Evolutionary conservation across 2,888 invertebrate genomes (phyloP).

Genomic region (Hoplodrina ambigua): DNA sequence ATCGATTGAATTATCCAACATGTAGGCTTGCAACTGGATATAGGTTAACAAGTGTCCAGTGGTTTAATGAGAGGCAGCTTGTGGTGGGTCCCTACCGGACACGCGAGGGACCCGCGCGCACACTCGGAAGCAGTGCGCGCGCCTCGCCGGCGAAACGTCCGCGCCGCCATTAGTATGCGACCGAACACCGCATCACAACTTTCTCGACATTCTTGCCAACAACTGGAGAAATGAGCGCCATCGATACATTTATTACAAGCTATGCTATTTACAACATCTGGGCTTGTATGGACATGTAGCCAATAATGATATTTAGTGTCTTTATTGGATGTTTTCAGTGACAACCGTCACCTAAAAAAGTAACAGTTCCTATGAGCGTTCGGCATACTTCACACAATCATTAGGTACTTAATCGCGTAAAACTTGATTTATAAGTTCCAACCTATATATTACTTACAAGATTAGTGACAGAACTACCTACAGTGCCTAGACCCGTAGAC

Average conservation of each 20-base stretch:
- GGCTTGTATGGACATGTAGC: conserved; percentile 8
- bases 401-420: neutral
- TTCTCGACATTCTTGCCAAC: conserved; percentile 89
- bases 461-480: neutral
- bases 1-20: conserved; percentile 7
- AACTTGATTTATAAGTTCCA: neutral
- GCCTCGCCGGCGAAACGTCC: conserved; percentile 76
- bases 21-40: conserved; percentile 76
- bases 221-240: conserved; percentile 86
- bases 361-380: neutral
- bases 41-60: conserved; percentile 86
- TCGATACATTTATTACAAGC: conserved; percentile 76
- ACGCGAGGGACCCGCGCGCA: conserved; percentile 59
- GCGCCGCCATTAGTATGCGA: conserved; percentile 87
- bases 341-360: conserved; percentile 1
- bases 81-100: conserved; percentile 62
- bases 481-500: neutral
- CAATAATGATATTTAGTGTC: neutral
- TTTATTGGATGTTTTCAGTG: conserved; percentile 2
- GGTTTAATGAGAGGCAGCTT: conserved; percentile 75
- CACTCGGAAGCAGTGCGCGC: conserved; percentile 62
- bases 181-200: conserved; percentile 87
- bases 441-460: neutral
- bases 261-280: conserved; percentile 60
- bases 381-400: neutral